phyloP scores from a whole-genome alignment of 2,888 invertebrate species.

The Athrips mouffetella region DNA sequence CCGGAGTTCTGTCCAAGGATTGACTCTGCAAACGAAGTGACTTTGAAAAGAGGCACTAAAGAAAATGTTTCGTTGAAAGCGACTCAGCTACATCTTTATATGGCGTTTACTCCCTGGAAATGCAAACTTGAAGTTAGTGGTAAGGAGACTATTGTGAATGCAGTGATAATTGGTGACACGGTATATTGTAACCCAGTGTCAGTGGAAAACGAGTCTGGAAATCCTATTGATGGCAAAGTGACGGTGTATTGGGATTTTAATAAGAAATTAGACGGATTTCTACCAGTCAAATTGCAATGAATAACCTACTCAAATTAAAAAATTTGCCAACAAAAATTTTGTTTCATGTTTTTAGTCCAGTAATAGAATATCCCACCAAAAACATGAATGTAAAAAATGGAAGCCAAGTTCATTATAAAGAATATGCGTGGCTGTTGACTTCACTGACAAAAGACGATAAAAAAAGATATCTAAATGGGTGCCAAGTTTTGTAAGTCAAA shows the following conservation, averaged over 20 bases:
- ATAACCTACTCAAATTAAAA: conserved; percentile 37
- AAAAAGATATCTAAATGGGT: no score
- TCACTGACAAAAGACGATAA: no score
- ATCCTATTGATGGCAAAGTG: conserved; percentile 41
- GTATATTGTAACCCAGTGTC: conserved; percentile 49
- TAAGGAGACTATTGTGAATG: conserved; percentile 8
- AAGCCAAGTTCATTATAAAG: no score
- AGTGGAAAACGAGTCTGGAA: conserved; percentile 42
- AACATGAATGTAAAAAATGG: no score
- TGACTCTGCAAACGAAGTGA: conserved; percentile 22
- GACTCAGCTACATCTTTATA: conserved; percentile 6
- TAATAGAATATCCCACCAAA: no score
- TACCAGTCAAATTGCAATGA: no score
- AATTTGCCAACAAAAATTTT: no score
- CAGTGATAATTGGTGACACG: conserved; percentile 41
- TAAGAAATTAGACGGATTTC: conserved; percentile 52
- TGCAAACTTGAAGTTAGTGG: conserved; percentile 25
- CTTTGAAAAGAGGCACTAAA: conserved; percentile 44
- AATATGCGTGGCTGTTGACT: no score
- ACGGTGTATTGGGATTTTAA: conserved; percentile 54
- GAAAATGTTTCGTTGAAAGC: background rate
- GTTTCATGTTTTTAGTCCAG: no score
- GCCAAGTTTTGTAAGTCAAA: no score
- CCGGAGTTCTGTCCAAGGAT: conserved; percentile 50
- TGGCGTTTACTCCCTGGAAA: conserved; percentile 20